A percentile compares a stretch with the other conserved stretches of the same genome.
Evolutionary conservation across 2,888 invertebrate species (phyloP).

Genomic region (Nebria brevicollis): DNA sequence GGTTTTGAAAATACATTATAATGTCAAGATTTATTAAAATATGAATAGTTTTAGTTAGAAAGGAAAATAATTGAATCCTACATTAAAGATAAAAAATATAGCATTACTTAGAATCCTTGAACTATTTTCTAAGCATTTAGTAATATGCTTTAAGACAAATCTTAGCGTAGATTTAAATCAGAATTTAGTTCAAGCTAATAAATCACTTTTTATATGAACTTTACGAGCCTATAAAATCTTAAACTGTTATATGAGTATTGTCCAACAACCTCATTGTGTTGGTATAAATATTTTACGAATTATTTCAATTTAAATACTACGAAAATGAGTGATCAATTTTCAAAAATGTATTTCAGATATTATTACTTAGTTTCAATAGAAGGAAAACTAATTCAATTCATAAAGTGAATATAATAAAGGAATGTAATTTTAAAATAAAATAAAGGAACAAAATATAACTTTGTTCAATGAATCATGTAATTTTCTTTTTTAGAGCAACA

Average conservation of each 20-base stretch:
- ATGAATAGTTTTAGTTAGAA: constrained; percentile 10
- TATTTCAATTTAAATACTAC: neutral
- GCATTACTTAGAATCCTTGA: constrained; percentile 11
- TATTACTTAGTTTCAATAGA: no score
- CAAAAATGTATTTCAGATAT: neutral
- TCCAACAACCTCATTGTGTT: constrained; percentile 26
- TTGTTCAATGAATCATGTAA: constrained; percentile 20
- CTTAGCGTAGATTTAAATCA: constrained; percentile 37
- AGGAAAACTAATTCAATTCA: no score
- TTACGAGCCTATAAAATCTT: constrained; percentile 41
- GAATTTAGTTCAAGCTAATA: constrained; percentile 31
- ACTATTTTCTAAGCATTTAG: constrained; percentile 5
- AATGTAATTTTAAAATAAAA: neutral
- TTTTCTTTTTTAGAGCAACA: constrained; percentile 7
- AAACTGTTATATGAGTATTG: constrained; percentile 40
- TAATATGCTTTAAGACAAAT: constrained; percentile 28
- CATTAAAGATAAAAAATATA: constrained; percentile 3
- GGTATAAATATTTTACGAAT: neutral
- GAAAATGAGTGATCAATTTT: no score
- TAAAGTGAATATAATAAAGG: neutral
- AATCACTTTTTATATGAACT: constrained; percentile 44
- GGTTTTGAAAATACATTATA: neutral
- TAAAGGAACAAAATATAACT: neutral
- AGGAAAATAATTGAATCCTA: constrained; percentile 1
- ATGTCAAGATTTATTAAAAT: constrained; percentile 14